Evolutionary conservation across 2,888 invertebrate genomes (phyloP), one percentile per base, ranked within the genome.

Genomic region (Xiphydria camelus): DNA sequence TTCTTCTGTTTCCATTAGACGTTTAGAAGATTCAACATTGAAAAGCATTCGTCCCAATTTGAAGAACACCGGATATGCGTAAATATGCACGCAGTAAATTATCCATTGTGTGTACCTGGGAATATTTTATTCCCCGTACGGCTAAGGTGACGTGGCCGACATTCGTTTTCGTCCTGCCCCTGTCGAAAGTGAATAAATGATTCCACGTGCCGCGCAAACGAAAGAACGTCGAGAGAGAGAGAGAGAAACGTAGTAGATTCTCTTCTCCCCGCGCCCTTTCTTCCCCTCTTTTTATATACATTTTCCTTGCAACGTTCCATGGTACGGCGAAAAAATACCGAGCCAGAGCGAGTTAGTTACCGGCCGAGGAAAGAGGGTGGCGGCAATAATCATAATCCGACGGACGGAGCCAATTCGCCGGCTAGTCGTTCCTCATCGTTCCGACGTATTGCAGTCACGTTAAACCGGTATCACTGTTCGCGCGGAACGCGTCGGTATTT

Each of bases 301-400:
- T n/a, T n/a, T n/a, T n/a, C n/a, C n/a, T n/a, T n/a, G n/a, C n/a
- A n/a, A n/a, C n/a, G n/a, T n/a, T n/a, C n/a, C n/a, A n/a, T n/a
- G n/a, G n/a, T n/a, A n/a, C n/a, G n/a, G n/a, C n/a, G n/a, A n/a
- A n/a, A n/a, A n/a, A n/a, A n/a, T n/a, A n/a, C n/a, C n/a, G n/a
- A n/a, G n/a, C n/a, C n/a, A n/a, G n/a, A n/a, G n/a, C n/a, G n/a
- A n/a, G n/a, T n/a, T n/a, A n/a, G n/a, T n/a, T n/a, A n/a, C n/a
- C n/a, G n/a, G n/a, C n/a, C n/a, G n/a, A n/a, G n/a, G n/a, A n/a
- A n/a, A n/a, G n/a, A n/a, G n/a, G n/a, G n/a, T n/a, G n/a, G n/a
- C n/a, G n/a, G n/a, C n/a, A 57, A 57, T 55, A 57, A 59, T 57
- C 55, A 54, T 57, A 51, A 54, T 54, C 47, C 50, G 20, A 29